Base-by-base conservation (phyloP, 2,888 invertebrate species). In the Caenorhabditis uteleia region DNA sequence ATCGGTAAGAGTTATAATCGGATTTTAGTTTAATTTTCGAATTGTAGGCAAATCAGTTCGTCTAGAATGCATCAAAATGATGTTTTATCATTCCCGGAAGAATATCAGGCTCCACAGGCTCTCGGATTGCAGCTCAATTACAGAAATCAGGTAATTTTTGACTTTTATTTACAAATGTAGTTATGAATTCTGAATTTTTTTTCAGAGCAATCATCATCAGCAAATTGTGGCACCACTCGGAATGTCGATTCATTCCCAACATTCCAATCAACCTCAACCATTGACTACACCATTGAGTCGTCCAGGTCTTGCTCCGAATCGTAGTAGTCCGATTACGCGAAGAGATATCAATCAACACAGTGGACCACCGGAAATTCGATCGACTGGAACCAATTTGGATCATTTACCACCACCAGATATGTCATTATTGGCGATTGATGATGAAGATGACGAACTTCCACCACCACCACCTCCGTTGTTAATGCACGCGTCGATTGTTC, bases 401-500 rank as follows among this genome's bases (percentile, higher is more conserved):
- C 48, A 66, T 51, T 58, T 70, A 4, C 73, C 73, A 12, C 68
- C 64, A 0, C 73, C 73, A 7, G 70, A 73, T 34, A 58, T 73
- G 60, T 62, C 70, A n/a, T 46, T 73, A 26, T 40, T 73, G n/a
- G 47, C 62, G 8, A 73, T 73, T 36, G 72, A 74, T 39, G 77
- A 77, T 18, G 78, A 79, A 23, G 79, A 79, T 8, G 79, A 79
- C 36, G 75, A 74, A 20, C 73, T 79, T 26, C 70, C 78, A 33
- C 81, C 81, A 3, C 79, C 80, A 14, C 80, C 80, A 4, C 79
- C 79, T 5, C 76, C 79, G 1, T 60, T 70, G 6, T 58, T 75
- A 12, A 75, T 75, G 73, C 72, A 73, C 25, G 43, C 69, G 1
- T 75, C 75, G 2, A 69, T 75, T 20, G 71, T 73, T n/a, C 71